Evolutionary conservation across 1,140 invertebrate species (phyloP).

Genomic region (Mizuhopecten yessoensis): DNA sequence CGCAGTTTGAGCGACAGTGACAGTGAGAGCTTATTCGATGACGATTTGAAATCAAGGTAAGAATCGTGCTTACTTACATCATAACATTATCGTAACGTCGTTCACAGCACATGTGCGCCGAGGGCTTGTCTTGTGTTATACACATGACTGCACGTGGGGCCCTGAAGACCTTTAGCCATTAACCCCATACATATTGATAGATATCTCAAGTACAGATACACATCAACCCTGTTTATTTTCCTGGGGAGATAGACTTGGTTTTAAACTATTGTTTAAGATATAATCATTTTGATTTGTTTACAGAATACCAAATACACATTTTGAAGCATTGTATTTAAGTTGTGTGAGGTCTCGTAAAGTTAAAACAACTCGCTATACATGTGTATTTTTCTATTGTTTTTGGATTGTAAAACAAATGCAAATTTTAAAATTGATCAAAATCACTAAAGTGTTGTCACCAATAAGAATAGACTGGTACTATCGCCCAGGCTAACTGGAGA

Average conservation of each 20-base stretch:
- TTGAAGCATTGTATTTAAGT: neutral
- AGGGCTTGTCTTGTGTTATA: slow-evolving; percentile 43
- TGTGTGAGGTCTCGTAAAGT: neutral
- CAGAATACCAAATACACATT: neutral
- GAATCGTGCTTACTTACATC: slow-evolving; percentile 61
- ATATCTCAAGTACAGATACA: neutral
- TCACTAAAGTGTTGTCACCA: neutral
- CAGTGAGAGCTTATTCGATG: slow-evolving; percentile 83
- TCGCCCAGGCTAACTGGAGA: neutral
- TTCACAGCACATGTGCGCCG: slow-evolving; percentile 55
- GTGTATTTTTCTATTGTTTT: slow-evolving; percentile 29
- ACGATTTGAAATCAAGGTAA: slow-evolving; percentile 83
- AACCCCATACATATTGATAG: neutral
- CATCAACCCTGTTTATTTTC: slow-evolving; percentile 42
- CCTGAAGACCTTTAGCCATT: slow-evolving; percentile 16
- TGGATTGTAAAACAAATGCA: slow-evolving; percentile 13
- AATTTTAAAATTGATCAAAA: slow-evolving; percentile 29
- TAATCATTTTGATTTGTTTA: slow-evolving; percentile 25
- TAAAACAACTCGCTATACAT: neutral
- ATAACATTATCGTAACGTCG: slow-evolving; percentile 5
- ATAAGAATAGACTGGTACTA: neutral
- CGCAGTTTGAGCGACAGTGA: slow-evolving; percentile 83
- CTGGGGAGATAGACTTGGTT: slow-evolving; percentile 41
- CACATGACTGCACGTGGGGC: slow-evolving; percentile 50
- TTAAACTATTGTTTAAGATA: slow-evolving; percentile 49